phyloP scores from a whole-genome alignment of 2,888 invertebrate species.

The Lithophane socia region DNA sequence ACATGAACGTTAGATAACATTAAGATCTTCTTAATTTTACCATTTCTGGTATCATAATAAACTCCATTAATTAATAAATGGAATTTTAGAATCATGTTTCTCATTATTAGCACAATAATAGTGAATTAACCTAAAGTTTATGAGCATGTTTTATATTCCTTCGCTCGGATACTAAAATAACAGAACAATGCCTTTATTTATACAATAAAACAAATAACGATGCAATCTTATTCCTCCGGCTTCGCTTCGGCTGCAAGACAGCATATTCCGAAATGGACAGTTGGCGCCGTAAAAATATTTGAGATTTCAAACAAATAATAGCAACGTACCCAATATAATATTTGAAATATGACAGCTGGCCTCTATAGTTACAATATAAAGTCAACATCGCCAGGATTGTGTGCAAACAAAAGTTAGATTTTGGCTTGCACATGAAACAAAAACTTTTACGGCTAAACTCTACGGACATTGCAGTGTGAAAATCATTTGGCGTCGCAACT shows the following conservation, averaged over 20 bases:
- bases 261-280: background rate
- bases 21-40: background rate
- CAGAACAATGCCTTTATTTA: background rate
- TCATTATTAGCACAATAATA: background rate
- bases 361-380: conserved; percentile 40
- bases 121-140: background rate
- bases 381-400: conserved; percentile 45
- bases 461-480: conserved; percentile 52
- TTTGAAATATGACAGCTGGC: conserved; percentile 46
- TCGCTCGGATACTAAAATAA: background rate
- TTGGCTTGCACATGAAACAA: conserved; percentile 48
- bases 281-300: conserved; percentile 24
- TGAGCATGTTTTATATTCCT: background rate
- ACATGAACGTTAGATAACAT: background rate
- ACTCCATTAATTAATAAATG: background rate
- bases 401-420: conserved; percentile 56
- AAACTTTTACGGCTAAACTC: conserved; percentile 50
- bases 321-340: conserved; percentile 30
- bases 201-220: background rate
- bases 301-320: conserved; percentile 29
- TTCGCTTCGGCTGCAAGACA: conserved; percentile 4
- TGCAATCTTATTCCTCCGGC: background rate
- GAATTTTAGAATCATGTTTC: background rate
- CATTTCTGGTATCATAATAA: background rate
- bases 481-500: conserved; percentile 53